Evolutionary conservation across 2,113 vertebrate genomes (phyloP), one percentile per base, ranked within the genome.

Genomic region (Perccottus glenii): DNA sequence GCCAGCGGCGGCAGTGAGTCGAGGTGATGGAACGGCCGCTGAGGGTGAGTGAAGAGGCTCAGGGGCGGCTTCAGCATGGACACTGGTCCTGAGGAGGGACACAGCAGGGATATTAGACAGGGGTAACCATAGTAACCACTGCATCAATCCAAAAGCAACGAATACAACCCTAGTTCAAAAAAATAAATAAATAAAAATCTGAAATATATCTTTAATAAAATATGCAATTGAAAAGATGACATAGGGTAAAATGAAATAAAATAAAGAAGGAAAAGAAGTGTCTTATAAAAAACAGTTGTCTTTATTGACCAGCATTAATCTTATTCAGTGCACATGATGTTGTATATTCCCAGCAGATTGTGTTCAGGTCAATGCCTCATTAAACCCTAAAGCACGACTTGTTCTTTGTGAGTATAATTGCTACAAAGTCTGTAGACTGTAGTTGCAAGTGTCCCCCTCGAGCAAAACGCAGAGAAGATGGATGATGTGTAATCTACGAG

Each of bases 1-100:
- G 88, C 77, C 47, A 91, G 77, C 35, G 84, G 81, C 64, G 87
- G 89, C 67, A 89, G 81, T 73, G 95, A 89, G 85, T 95, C 94
- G 92, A 96, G 94, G 84, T 92, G 93, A 75, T 90, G 92, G 75
- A 90, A 93, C 61, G 89, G 87, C 86, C 87, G 91, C 53, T 89
- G 91, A 10, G 80, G 88, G 78, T 90, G 84, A 73, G 93, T 95
- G 92, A 91, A 93, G 90, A 94, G 77, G 74, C 85, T 91, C 63
- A 89, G 69, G 46, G 86, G 80, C 73, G 91, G 77, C 82, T 82
- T 89, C 57, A 83, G 82, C 87, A 93, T 90, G 73, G 89, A 77
- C 78, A 89, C 94, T 88, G 90, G 87, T 83, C 82, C 86, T 92
- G 74, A 47, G 45, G n/a, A 76, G 9, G 72, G 12, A 77, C 32